Percentiles rank a stretch among this genome's conserved stretches.
Conservation (phyloP, 1,140 invertebrate species). For the Atta colombica region DNA sequence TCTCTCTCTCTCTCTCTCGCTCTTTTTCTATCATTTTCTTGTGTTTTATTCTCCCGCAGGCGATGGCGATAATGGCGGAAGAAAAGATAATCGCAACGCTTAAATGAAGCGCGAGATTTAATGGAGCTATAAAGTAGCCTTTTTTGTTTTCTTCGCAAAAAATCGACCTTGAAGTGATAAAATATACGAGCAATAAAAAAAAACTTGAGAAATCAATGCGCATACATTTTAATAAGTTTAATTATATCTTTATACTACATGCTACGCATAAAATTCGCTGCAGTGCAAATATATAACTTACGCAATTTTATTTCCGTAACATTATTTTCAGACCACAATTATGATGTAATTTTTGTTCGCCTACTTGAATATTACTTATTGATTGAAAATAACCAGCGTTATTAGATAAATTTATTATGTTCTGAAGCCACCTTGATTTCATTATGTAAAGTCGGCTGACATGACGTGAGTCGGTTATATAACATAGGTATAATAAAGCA, state of each 20-base stretch:
- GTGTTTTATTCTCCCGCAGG: not conserved
- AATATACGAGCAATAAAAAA: slow-evolving; percentile 7
- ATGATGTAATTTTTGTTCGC: slow-evolving; percentile 9
- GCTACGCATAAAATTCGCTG: not conserved
- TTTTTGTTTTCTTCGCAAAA: slow-evolving; percentile 10
- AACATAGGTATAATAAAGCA: slow-evolving; percentile 47
- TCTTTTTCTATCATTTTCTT: not conserved
- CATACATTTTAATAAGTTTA: not conserved
- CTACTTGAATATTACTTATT: not conserved
- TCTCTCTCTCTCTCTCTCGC: not conserved
- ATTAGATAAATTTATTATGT: slow-evolving; percentile 40
- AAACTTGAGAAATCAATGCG: not conserved
- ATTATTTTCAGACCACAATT: not conserved
- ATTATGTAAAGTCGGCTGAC: slow-evolving; percentile 27
- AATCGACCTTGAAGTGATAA: slow-evolving; percentile 15
- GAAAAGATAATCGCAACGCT: slow-evolving; percentile 32
- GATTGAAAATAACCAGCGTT: slow-evolving; percentile 36
- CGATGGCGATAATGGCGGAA: not conserved
- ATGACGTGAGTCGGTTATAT: slow-evolving; percentile 42
- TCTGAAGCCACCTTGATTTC: slow-evolving; percentile 21
- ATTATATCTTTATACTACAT: not conserved
- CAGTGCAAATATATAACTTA: too few species aligned
- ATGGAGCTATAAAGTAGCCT: slow-evolving; percentile 30
- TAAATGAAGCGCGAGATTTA: slow-evolving; percentile 51
- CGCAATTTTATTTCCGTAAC: slow-evolving; percentile 7